Base-by-base conservation (phyloP, 2,888 invertebrate species). In the Caenorhabditis wallacei region DNA sequence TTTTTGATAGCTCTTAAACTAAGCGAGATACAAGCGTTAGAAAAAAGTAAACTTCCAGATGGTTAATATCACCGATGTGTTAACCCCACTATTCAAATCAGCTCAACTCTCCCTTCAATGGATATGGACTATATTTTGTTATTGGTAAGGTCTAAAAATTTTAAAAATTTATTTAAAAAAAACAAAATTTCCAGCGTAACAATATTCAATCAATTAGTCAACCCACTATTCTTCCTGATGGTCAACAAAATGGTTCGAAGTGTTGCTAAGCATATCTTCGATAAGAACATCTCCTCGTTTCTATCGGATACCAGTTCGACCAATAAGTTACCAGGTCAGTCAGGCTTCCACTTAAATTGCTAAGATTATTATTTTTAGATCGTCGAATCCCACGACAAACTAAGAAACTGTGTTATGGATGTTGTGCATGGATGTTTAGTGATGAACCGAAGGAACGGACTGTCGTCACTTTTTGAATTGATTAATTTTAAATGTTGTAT, bases 181-280 rank as follows among this genome's bases (percentile, higher is more conserved):
- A 43, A 24, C 18, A 16, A 13, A 40, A 7, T 26, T 80, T 85
- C 53, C 76, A 85, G 84, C 37, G 64, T 70, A 16, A 78, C 85
- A 35, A 86, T 86, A n/a, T 61, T 82, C 66, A 86, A 86, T 57
- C 85, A 86, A 70, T 72, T 86, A 11, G 70, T 86, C 20, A 86
- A 86, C 43, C 85, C 85, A 0, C 37, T 84, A 7, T 57, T 86
- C 18, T 86, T 84, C 35, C 51, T 86, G 37, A 64, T 66, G 24
- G 57, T 80, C 22, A 86, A 86, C 53, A 71, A 74, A 18, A 86
- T 84, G 84, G 84, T 86, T 13, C 72, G 82, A n/a, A 69, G 70
- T 69, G 66, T 79, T 0, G 74, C 74, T 16, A 56, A 56, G 24
- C 82, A 82, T 51, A 40, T 82, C 3, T 82, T 82, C 46, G 78